A percentile compares a stretch with the other conserved stretches of the same genome.
These are phyloP conservation scores for Petaurus breviceps DNA, from an alignment of 2,113 vertebrate species.

Conservation along the genomic window DNA sequence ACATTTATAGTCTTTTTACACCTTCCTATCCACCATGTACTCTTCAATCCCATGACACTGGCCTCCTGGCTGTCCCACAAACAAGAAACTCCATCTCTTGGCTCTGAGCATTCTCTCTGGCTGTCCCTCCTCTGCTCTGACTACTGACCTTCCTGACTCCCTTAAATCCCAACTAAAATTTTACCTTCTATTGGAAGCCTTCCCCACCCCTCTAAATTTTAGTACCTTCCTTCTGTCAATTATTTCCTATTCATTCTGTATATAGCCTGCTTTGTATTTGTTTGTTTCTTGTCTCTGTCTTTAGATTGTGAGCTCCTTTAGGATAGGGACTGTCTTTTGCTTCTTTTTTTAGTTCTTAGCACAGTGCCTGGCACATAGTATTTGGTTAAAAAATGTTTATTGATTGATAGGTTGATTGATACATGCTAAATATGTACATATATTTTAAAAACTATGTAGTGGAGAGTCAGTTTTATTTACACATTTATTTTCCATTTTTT, in stretches of 20 bases:
- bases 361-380: not conserved
- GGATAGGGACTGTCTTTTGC: not conserved
- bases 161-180: not conserved
- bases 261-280: not conserved
- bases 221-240: not conserved
- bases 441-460: not conserved
- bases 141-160: not conserved
- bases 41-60: not conserved
- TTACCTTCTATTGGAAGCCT: not conserved
- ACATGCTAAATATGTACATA: not conserved
- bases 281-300: not conserved
- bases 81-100: not conserved
- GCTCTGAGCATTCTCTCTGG: not conserved
- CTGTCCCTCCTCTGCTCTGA: not conserved
- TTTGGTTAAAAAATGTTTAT: not conserved
- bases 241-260: not conserved
- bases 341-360: not conserved
- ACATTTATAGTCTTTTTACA: not conserved
- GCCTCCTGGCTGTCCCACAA: not conserved
- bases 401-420: not conserved
- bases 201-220: not conserved
- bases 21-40: not conserved
- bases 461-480: not conserved
- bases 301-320: not conserved
- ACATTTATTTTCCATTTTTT: not conserved